Evolutionary conservation across 1,140 invertebrate species (phyloP), one percentile per base, ranked within the genome.

Genomic region (Apis laboriosa): DNA sequence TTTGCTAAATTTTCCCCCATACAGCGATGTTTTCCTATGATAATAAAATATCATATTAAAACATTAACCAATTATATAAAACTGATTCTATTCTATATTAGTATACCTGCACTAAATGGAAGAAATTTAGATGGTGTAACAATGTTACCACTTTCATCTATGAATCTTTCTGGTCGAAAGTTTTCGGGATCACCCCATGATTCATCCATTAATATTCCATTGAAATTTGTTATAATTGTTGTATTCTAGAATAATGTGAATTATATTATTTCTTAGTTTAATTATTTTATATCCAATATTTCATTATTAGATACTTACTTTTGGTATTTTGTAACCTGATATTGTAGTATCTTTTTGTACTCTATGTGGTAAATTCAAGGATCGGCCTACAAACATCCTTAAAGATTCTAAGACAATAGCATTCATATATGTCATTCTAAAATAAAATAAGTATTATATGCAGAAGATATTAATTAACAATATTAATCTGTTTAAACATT

Each of bases 1-100:
- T 96, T 96, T 1, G 97, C 98, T 73, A 99, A 91, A 28, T 96
- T 94, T 94, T 98, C 97, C 15, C 98, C 98, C 90, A 98, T 96
- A 90, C 98, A 99, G 61, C 97, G 95, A 91, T 97, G 96, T 88
- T 97, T 97, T 17, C 96, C 96, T 96, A 85, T 51, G 86, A 81
- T 21, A 67, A 19, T 71, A 85, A 63, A 60, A 79, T 17, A 66
- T 17, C 67, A 86, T 21, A 49, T n/a, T 49, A n/a, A 1, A 24
- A 9, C 19, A n/a, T 21, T n/a, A n/a, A 15, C 56, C 4, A 43
- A 88, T 76, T 74, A 71, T 63, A 84, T 8, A 3, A 34, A 13
- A 78, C 75, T 67, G 64, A 78, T 58, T 75, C 63, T 55, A 49
- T 61, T 70, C 77, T 75, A 55, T 56, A 51, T 61, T 24, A n/a